Evolutionary conservation across 2,113 vertebrate genomes (phyloP).

Genomic region (Ptyas mucosa): DNA sequence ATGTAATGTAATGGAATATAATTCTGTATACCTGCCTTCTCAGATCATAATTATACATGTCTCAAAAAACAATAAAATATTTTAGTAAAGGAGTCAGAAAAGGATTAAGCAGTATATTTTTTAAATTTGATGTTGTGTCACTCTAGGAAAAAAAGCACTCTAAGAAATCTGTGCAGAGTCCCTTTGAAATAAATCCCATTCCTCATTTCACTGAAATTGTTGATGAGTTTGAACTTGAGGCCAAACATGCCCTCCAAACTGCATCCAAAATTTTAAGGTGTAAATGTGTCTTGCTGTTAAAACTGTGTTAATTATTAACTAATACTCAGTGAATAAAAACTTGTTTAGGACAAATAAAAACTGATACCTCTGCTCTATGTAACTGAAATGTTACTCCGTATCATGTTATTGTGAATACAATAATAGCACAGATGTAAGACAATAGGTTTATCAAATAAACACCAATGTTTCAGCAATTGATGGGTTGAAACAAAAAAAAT

Average conservation of each 20-base stretch:
- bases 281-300: not conserved
- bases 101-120: not conserved
- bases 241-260: not conserved
- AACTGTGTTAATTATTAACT: not conserved
- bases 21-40: constrained; percentile 25
- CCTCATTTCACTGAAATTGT: not conserved
- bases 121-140: not conserved
- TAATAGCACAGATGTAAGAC: not conserved
- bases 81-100: not conserved
- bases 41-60: constrained; percentile 10
- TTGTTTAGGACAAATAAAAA: not conserved
- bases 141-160: not conserved
- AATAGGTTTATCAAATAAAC: not conserved
- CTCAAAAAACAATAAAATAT: not conserved
- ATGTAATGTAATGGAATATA: constrained; percentile 31
- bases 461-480: not conserved
- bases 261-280: not conserved
- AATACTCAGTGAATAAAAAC: not conserved
- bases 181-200: not conserved
- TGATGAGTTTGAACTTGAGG: not conserved
- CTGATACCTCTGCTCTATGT: not conserved
- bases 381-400: not conserved
- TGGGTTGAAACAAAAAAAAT: not conserved
- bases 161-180: not conserved
- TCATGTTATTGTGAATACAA: not conserved